A percentile compares a stretch with the other conserved stretches of the same genome.
phyloP scores from a whole-genome alignment of 2,797 vertebrate species.

The Etheostoma perlongum region DNA sequence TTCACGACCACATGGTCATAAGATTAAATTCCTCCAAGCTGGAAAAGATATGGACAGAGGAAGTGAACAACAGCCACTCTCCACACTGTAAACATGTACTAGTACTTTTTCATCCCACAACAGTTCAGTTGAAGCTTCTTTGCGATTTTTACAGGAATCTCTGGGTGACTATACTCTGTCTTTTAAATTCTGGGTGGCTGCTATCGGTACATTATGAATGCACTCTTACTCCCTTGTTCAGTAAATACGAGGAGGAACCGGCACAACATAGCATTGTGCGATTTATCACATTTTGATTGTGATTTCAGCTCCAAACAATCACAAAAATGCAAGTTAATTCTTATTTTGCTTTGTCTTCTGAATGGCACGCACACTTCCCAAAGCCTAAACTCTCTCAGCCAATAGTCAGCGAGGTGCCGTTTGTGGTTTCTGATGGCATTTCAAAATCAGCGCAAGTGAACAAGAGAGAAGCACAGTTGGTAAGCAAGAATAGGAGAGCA shows the following conservation, averaged over 20 bases:
- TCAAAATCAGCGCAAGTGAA: too few relatives aligned
- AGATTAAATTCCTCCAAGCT: conserved; percentile 30
- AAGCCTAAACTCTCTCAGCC: too few relatives aligned
- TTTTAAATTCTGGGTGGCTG: conserved; percentile 22
- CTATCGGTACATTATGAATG: not conserved
- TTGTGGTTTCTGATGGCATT: too few relatives aligned
- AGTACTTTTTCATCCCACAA: not conserved
- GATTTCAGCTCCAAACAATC: too few relatives aligned
- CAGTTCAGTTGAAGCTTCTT: conserved; percentile 17
- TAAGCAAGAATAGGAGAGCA: too few relatives aligned
- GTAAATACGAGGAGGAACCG: not conserved
- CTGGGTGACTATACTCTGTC: not conserved
- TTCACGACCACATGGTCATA: not conserved
- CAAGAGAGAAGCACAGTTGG: too few relatives aligned
- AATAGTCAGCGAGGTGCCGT: too few relatives aligned
- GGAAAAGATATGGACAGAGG: conserved; percentile 1
- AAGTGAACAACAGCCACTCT: conserved; percentile 21
- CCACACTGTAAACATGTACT: conserved; percentile 33
- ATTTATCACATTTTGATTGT: too few relatives aligned
- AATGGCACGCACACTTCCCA: too few relatives aligned
- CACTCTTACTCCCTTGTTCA: not conserved
- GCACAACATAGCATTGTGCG: too few relatives aligned
- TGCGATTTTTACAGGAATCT: not conserved
- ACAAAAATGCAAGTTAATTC: too few relatives aligned
- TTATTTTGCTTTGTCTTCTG: too few relatives aligned